Conservation (phyloP, 2,113 vertebrate species). For the Pangasianodon hypophthalmus region DNA sequence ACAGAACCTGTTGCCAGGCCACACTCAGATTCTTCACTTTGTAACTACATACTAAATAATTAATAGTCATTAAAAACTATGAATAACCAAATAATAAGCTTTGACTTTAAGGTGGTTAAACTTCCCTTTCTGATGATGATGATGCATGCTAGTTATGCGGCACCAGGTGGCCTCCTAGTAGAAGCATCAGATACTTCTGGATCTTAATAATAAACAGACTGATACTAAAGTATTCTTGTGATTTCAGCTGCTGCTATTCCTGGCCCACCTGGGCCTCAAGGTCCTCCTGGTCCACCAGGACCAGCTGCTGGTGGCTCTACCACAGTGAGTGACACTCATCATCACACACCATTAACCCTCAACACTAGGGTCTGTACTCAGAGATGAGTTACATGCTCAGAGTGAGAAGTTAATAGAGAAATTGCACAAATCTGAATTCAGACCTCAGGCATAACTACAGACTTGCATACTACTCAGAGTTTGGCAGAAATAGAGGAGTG, state of each 20-base stretch:
- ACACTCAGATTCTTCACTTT: neutral
- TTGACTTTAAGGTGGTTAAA: neutral
- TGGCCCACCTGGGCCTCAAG: constrained; percentile 86
- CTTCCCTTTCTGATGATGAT: constrained; percentile 4
- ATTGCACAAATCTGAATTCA: neutral
- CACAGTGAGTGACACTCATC: constrained; percentile 72
- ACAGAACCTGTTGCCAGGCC: neutral
- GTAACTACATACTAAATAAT: neutral
- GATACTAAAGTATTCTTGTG: constrained; percentile 35
- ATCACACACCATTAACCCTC: neutral
- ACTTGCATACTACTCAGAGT: neutral
- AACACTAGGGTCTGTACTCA: neutral
- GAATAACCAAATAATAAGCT: neutral
- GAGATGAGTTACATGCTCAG: neutral
- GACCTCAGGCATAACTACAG: neutral
- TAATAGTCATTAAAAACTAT: neutral
- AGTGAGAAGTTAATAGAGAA: neutral
- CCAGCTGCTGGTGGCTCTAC: constrained; percentile 69
- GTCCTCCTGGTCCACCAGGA: constrained; percentile 87
- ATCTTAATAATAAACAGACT: neutral
- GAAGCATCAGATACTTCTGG: neutral
- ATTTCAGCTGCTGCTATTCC: constrained; percentile 76
- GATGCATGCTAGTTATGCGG: neutral
- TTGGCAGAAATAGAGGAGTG: neutral
- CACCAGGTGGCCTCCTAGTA: neutral